Evolutionary conservation across 2,113 vertebrate genomes (phyloP).

Genomic region (Xiphophorus couchianus): DNA sequence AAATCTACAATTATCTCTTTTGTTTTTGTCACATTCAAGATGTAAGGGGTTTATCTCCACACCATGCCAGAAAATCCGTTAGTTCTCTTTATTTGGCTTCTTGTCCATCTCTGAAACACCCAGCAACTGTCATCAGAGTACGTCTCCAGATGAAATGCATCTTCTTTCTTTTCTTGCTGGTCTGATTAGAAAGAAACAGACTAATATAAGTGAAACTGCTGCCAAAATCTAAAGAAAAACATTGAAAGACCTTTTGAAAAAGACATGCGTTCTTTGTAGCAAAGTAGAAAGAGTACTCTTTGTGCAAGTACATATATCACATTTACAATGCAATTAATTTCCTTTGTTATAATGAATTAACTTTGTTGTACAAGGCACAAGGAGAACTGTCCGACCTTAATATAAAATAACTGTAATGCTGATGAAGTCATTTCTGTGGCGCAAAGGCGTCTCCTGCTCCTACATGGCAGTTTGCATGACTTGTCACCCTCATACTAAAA

Average conservation of each 20-base stretch:
- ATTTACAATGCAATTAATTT: neutral
- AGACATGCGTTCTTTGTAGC: neutral
- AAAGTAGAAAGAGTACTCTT: neutral
- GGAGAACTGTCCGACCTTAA: neutral
- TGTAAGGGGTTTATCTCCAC: too few relatives aligned
- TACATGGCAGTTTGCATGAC: slow-evolving; percentile 1
- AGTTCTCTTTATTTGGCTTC: too few relatives aligned
- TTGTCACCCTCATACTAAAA: neutral
- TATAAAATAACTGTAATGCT: slow-evolving; percentile 17
- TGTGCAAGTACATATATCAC: neutral
- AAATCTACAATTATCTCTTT: neutral
- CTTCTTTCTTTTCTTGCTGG: too few relatives aligned
- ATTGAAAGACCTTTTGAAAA: neutral
- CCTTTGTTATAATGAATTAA: neutral
- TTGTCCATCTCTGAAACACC: too few relatives aligned
- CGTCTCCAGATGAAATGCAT: too few relatives aligned
- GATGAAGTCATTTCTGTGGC: slow-evolving; percentile 4
- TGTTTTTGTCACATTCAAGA: too few relatives aligned
- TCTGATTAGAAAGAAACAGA: too few relatives aligned
- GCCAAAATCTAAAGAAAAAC: neutral
- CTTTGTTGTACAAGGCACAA: neutral
- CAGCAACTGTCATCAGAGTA: too few relatives aligned
- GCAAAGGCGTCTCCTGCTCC: neutral
- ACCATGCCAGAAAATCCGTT: too few relatives aligned
- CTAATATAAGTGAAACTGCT: too few relatives aligned